A percentile compares a stretch with the other conserved stretches of the same genome.
Evolutionary conservation across 2,888 invertebrate species (phyloP).

Genomic region (Podabrus alpinus): DNA sequence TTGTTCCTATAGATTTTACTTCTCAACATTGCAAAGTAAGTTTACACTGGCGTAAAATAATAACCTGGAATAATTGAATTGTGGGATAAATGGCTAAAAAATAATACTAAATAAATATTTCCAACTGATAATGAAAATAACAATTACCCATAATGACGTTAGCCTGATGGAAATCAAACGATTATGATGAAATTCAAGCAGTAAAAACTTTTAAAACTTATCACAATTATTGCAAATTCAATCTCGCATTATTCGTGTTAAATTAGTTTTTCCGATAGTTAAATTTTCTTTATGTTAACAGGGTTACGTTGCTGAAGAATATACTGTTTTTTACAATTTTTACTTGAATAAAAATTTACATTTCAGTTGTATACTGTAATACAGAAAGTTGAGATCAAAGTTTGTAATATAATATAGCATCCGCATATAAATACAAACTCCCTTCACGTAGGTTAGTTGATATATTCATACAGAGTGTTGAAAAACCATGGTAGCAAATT

Average conservation of each 20-base stretch:
- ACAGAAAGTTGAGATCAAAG: background rate
- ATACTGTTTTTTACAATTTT: background rate
- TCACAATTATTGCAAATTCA: background rate
- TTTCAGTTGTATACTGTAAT: background rate
- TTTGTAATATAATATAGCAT: background rate
- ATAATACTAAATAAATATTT: too few species aligned
- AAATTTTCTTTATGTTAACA: background rate
- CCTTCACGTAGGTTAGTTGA: constrained; percentile 1
- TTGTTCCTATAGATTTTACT: background rate
- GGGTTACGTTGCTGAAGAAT: background rate
- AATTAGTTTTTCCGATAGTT: background rate
- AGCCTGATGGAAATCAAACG: too few species aligned
- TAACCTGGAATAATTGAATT: background rate
- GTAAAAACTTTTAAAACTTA: too few species aligned
- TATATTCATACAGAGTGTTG: background rate
- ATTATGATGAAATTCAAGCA: too few species aligned
- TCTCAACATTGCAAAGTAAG: too few species aligned
- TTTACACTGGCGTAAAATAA: too few species aligned
- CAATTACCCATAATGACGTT: too few species aligned
- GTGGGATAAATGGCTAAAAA: background rate
- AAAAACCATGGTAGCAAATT: too few species aligned
- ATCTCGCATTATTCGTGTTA: background rate
- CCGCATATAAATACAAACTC: background rate
- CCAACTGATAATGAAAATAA: too few species aligned
- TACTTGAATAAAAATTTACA: background rate